Base-by-base conservation (phyloP, 2,113 vertebrate genomes). In the Heliornis fulica region DNA sequence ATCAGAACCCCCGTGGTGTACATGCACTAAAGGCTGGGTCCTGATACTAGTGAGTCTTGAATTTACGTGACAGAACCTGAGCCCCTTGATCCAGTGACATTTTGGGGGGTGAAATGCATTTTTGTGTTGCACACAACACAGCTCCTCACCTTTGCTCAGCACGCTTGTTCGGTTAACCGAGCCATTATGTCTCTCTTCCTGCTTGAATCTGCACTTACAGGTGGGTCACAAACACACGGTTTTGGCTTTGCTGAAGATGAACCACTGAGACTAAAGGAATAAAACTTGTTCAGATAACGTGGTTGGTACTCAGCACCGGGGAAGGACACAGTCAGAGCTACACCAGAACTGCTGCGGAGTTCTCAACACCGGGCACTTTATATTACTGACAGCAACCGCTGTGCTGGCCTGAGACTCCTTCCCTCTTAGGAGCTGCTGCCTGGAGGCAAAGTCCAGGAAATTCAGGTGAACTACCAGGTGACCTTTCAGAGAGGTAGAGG, bases 141-240 rank as follows among this genome's bases (percentile, higher is more conserved):
- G 56, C 29, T 54, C 1, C 70, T 40, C 5, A 69, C n/a, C 60
- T 66, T 60, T 41, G 48, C 53, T 91, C 43, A 56, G 31, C 38
- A 7, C 22, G 36, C 9, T 66, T 76, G 38, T 66, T 31, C 50
- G 70, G 43, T 43, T 74, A 60, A 64, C 43, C 50, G 74, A 45
- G 43, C 64, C 61, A 64, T 3, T n/a, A 0, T 12, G 20, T 63
- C 50, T 29, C 48, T 60, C 64, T 61, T 90, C 34, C 53, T 48
- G 9, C 64, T 91, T 77, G 70, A 40, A 96, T 71, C 84, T 65
- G 23, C 75, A 60, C 11, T 64, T 91, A 56, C 4, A 93, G 72
- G 36, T 57, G 75, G 71, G 64, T 87, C 51, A 79, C 54, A 84
- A n/a, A 60, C 56, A 60, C 26, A 83, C 13, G 53, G 50, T 82